Conservation (phyloP, 64 coral and sea anemone genomes). For the Catalaphyllia jardinei region DNA sequence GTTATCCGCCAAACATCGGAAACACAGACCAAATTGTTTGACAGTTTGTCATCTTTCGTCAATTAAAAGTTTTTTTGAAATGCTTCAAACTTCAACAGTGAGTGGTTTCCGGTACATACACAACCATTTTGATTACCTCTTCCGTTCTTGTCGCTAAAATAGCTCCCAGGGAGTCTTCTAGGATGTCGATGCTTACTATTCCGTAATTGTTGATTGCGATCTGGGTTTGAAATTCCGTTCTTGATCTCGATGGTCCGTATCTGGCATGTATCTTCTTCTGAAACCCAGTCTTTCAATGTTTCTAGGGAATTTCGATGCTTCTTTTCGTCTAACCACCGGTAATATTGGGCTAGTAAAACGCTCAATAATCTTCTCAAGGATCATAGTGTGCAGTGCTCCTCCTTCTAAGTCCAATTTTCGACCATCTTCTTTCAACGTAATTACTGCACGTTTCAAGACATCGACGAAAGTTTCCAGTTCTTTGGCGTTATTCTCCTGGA, state of each 20-base stretch:
- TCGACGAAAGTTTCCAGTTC: conserved; percentile 73
- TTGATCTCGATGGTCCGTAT: conserved; percentile 54
- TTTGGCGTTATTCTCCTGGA: conserved; percentile 60
- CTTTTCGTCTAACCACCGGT: conserved; percentile 23
- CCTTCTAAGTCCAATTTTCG: conserved; percentile 60
- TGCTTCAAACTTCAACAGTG: background rate
- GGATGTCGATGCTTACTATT: background rate
- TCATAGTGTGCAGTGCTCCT: conserved; percentile 62
- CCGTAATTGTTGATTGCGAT: background rate
- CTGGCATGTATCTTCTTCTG: conserved; percentile 49
- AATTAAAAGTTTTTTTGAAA: background rate
- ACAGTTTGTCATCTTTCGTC: background rate
- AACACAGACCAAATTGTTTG: conserved; percentile 29
- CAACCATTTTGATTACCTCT: background rate
- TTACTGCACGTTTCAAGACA: conserved; percentile 49
- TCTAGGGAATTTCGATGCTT: conserved; percentile 8
- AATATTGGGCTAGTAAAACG: conserved; percentile 22
- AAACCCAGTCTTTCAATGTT: conserved; percentile 51
- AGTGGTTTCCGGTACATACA: background rate
- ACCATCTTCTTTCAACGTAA: conserved; percentile 60
- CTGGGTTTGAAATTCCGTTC: conserved; percentile 9
- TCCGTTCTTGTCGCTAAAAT: background rate
- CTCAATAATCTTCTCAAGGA: conserved; percentile 66
- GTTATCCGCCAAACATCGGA: conserved; percentile 30
- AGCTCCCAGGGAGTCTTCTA: background rate